These are phyloP conservation scores for Porites divaricata DNA, from an alignment of 92 coral and sea anemone species.

Conservation along the genomic window DNA sequence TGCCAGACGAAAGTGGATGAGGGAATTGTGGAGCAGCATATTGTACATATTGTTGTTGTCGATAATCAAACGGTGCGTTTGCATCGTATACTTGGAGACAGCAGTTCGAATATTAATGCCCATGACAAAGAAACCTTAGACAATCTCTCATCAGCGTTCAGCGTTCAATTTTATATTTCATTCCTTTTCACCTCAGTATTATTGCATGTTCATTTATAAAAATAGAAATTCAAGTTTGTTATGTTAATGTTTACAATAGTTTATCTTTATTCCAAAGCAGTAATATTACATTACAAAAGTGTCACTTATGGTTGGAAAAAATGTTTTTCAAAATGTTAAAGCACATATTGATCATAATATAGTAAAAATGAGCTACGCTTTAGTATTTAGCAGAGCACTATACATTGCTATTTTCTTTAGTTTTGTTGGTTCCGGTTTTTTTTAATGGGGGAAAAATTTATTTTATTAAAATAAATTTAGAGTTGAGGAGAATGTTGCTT, in stretches of 20 bases:
- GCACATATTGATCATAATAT: background rate
- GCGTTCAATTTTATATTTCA: background rate
- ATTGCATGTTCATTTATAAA: conserved; percentile 1
- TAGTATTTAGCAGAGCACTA: conserved; percentile 11
- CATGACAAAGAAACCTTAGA: too few relatives aligned
- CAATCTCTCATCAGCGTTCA: too few relatives aligned
- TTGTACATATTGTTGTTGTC: too few relatives aligned
- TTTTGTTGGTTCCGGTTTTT: background rate
- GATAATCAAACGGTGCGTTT: too few relatives aligned
- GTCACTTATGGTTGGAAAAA: background rate
- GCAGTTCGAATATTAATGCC: too few relatives aligned
- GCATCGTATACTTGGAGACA: too few relatives aligned
- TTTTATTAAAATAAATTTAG: background rate
- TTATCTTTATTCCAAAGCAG: conserved; percentile 6
- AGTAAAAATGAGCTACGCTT: background rate
- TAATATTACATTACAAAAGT: background rate
- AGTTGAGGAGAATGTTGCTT: background rate
- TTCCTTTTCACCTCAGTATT: conserved; percentile 1
- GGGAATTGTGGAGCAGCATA: too few relatives aligned
- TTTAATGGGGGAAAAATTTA: background rate
- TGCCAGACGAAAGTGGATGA: too few relatives aligned
- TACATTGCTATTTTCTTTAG: background rate
- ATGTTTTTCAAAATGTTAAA: background rate
- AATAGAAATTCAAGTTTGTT: background rate
- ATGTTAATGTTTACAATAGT: conserved; percentile 6